Conservation (phyloP, 1,140 invertebrate genomes). For the Musca vetustissima region DNA sequence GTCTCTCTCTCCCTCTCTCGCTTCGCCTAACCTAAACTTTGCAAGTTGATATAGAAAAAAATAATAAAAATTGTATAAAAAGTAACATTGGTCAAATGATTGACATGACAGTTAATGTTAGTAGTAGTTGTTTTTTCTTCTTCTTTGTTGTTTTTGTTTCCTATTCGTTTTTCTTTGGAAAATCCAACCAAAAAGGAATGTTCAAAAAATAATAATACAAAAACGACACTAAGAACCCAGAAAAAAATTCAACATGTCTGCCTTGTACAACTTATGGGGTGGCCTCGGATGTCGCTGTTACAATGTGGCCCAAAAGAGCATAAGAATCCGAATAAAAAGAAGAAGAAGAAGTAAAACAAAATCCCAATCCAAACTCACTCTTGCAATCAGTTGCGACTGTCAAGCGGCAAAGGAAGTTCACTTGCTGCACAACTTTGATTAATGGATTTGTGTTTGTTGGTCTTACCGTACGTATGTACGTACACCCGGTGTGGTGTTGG, state of each 20-base stretch:
- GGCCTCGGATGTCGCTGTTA: conserved; percentile 13
- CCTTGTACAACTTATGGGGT: conserved; percentile 22
- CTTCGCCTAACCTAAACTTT: too few relatives aligned
- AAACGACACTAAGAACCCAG: background rate
- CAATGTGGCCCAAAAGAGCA: background rate
- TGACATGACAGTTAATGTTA: conserved; percentile 23
- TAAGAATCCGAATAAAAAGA: background rate
- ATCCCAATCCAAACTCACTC: conserved; percentile 30
- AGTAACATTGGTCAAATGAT: too few relatives aligned
- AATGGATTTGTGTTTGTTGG: conserved; percentile 40
- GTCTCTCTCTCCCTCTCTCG: too few relatives aligned
- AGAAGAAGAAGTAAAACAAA: conserved; percentile 14
- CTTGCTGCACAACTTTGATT: conserved; percentile 53
- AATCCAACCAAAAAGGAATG: conserved; percentile 4
- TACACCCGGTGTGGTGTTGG: background rate
- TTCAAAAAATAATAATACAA: background rate
- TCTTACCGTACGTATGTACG: too few relatives aligned
- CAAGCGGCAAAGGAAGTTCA: conserved; percentile 55
- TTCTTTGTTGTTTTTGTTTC: too few relatives aligned
- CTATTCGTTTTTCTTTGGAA: background rate
- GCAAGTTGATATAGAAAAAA: too few relatives aligned
- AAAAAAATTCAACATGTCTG: conserved; percentile 20
- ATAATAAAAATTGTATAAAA: too few relatives aligned
- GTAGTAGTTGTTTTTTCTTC: too few relatives aligned
- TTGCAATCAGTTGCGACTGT: conserved; percentile 55